Conservation (phyloP, 2,888 invertebrate species). For the Epirrhoe tristata region DNA sequence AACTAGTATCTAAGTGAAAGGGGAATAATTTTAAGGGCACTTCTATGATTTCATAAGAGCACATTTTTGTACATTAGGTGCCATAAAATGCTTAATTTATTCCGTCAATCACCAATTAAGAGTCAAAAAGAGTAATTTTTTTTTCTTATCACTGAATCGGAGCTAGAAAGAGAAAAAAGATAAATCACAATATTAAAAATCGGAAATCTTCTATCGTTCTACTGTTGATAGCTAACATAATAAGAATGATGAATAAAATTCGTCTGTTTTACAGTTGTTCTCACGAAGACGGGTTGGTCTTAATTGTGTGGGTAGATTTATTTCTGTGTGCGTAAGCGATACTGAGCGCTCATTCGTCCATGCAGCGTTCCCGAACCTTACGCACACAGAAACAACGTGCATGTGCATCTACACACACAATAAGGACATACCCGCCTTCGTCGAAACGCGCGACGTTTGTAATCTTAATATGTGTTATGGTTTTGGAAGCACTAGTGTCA, state of each 20-base stretch:
- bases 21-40: conserved; percentile 16
- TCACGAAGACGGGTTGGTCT: no score
- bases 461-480: no score
- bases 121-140: not conserved
- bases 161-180: not conserved
- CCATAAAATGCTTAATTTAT: conserved; percentile 16
- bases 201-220: not conserved
- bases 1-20: conserved; percentile 8
- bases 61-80: conserved; percentile 29
- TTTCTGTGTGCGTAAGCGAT: no score
- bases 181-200: not conserved
- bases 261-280: no score
- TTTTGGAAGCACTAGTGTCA: no score
- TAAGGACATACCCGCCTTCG: no score
- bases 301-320: no score
- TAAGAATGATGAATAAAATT: not conserved
- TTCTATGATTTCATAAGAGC: conserved; percentile 25
- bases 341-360: no score
- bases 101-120: conserved; percentile 5
- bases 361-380: no score
- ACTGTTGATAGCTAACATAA: not conserved
- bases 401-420: no score
- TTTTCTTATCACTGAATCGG: not conserved
- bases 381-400: no score
- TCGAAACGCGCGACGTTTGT: no score